Conservation (phyloP, 1,140 invertebrate species). For the Pseudomyrmex pallidus region DNA sequence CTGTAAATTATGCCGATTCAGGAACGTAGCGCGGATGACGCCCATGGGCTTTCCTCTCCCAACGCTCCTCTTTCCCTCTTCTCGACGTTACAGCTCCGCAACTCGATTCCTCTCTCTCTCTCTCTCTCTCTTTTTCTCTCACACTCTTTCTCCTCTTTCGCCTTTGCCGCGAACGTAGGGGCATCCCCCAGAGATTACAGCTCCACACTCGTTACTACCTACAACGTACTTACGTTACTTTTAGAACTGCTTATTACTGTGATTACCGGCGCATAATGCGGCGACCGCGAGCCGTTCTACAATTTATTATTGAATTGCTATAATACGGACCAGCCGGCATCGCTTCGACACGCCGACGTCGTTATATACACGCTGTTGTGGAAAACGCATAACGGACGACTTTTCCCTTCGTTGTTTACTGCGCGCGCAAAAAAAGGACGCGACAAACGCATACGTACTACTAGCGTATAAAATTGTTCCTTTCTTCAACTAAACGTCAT, state of each 20-base stretch:
- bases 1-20: slow-evolving; percentile 76
- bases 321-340: slow-evolving; percentile 70
- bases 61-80: slow-evolving; percentile 21
- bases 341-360: slow-evolving; percentile 20
- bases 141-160: slow-evolving; percentile 37
- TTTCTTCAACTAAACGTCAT: too few relatives aligned
- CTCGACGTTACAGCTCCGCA: slow-evolving; percentile 10
- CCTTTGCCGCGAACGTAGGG: slow-evolving; percentile 31
- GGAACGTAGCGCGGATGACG: slow-evolving; percentile 69
- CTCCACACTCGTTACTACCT: slow-evolving; percentile 81
- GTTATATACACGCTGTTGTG: slow-evolving; percentile 51
- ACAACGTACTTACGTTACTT: slow-evolving; percentile 82
- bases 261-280: slow-evolving; percentile 81
- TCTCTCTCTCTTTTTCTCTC: slow-evolving; percentile 28
- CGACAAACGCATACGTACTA: too few relatives aligned
- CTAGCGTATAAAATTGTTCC: too few relatives aligned
- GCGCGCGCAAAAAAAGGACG: not conserved
- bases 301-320: slow-evolving; percentile 83
- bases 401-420: not conserved
- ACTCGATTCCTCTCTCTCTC: not conserved
- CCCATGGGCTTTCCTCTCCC: slow-evolving; percentile 68
- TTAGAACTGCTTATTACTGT: slow-evolving; percentile 83
- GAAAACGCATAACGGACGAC: slow-evolving; percentile 59
- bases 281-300: slow-evolving; percentile 76
- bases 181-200: slow-evolving; percentile 75